Evolutionary conservation across 2,797 vertebrate species (phyloP).

Genomic region (Hydrolagus colliei): DNA sequence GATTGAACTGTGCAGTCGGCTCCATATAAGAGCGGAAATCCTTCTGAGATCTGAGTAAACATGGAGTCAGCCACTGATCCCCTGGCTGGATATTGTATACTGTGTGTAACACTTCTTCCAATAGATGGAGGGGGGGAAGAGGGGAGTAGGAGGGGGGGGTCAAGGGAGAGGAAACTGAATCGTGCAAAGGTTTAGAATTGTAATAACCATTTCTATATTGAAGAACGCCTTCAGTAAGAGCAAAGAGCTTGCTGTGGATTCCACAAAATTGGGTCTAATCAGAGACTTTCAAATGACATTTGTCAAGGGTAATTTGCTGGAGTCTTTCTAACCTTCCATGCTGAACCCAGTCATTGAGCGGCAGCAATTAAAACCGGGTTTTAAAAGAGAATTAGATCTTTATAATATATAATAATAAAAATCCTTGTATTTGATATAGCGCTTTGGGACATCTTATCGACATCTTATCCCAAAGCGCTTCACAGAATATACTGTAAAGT

Average conservation of each 20-base stretch:
- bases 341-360: neutral
- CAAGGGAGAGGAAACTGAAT: neutral
- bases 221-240: constrained; percentile 1
- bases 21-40: constrained; percentile 80
- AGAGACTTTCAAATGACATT: constrained; percentile 28
- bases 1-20: constrained; percentile 73
- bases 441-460: too few species aligned
- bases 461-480: too few species aligned
- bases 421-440: too few species aligned
- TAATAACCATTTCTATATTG: constrained; percentile 32
- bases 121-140: constrained; percentile 60
- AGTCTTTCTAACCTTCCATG: neutral
- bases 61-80: constrained; percentile 78
- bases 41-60: constrained; percentile 97
- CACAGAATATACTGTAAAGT: too few species aligned
- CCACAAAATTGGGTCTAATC: constrained; percentile 24
- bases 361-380: neutral
- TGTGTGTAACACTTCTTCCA: constrained; percentile 85
- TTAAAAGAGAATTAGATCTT: neutral
- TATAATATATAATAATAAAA: too few species aligned
- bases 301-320: constrained; percentile 5
- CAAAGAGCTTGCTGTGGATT: constrained; percentile 17
- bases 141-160: too few species aligned
- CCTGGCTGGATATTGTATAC: constrained; percentile 95
- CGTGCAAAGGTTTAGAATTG: constrained; percentile 15